These are phyloP conservation scores for Drosophila albomicans DNA, from an alignment of 1,140 invertebrate species.

Conservation along the genomic window DNA sequence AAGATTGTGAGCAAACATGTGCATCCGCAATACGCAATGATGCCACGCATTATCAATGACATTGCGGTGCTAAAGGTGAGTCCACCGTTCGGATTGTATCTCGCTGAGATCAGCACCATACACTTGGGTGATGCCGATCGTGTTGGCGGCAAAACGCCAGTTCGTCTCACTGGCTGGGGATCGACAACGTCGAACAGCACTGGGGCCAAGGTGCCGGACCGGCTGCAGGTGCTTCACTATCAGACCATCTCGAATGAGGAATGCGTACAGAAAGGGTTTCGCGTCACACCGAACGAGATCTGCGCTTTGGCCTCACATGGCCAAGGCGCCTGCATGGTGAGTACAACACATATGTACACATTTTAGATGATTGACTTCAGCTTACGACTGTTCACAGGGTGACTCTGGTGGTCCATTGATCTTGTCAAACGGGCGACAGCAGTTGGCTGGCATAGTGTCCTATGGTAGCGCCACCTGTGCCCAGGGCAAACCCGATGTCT, in stretches of 20 bases:
- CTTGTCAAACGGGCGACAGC: slow-evolving; percentile 43
- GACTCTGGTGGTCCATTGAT: slow-evolving; percentile 90
- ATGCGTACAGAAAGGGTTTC: slow-evolving; percentile 71
- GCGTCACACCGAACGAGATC: slow-evolving; percentile 83
- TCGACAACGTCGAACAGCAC: slow-evolving; percentile 56
- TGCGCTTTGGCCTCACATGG: slow-evolving; percentile 85
- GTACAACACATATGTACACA: slow-evolving; percentile 1
- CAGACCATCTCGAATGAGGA: slow-evolving; percentile 78
- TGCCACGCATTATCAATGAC: slow-evolving; percentile 73
- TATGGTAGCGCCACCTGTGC: slow-evolving; percentile 88
- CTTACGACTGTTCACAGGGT: slow-evolving; percentile 85
- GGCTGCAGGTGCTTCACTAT: slow-evolving; percentile 71
- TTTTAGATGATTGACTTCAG: neutral
- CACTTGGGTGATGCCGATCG: slow-evolving; percentile 55
- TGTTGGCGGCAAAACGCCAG: slow-evolving; percentile 58
- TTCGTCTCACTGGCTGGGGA: slow-evolving; percentile 82
- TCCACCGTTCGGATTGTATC: slow-evolving; percentile 64
- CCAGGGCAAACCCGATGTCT: slow-evolving; percentile 79
- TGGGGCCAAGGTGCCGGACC: slow-evolving; percentile 59
- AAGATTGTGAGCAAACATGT: slow-evolving; percentile 55
- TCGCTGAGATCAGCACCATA: slow-evolving; percentile 53
- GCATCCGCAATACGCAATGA: slow-evolving; percentile 72
- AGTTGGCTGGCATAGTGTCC: slow-evolving; percentile 89
- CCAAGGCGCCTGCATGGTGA: slow-evolving; percentile 85
- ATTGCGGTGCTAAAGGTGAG: slow-evolving; percentile 72